These are phyloP conservation scores for Chrysotoxum bicinctum DNA, from an alignment of 2,888 invertebrate genomes.

Conservation along the genomic window DNA sequence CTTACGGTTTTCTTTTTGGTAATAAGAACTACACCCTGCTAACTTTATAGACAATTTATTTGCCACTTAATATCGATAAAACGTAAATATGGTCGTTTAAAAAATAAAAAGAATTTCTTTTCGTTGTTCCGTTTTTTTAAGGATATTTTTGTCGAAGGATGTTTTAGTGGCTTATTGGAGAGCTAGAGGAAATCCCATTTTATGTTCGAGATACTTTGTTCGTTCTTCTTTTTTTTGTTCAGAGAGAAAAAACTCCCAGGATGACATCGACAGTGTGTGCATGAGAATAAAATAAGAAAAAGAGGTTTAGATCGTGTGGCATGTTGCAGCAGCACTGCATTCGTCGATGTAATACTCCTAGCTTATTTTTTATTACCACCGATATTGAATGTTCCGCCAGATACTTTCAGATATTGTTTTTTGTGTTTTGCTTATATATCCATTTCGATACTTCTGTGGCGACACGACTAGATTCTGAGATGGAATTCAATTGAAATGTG, in stretches of 20 bases:
- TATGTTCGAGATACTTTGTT: slow-evolving; percentile 61
- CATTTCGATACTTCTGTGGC: slow-evolving; percentile 49
- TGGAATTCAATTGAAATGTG: slow-evolving; percentile 63
- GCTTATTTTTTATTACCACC: slow-evolving; percentile 80
- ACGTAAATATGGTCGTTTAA: slow-evolving; percentile 75
- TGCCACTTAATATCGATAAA: slow-evolving; percentile 78
- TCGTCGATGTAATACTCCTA: slow-evolving; percentile 78
- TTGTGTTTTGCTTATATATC: slow-evolving; percentile 33
- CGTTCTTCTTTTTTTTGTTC: not conserved
- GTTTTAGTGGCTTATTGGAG: slow-evolving; percentile 18
- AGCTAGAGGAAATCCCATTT: slow-evolving; percentile 54
- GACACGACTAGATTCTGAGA: slow-evolving; percentile 24
- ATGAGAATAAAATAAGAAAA: not conserved
- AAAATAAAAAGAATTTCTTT: slow-evolving; percentile 31
- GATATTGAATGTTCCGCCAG: slow-evolving; percentile 78
- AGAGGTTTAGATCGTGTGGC: slow-evolving; percentile 44
- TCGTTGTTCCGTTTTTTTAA: not conserved
- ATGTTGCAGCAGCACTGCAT: slow-evolving; percentile 59
- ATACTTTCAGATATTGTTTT: slow-evolving; percentile 53
- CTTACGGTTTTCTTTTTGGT: slow-evolving; percentile 53
- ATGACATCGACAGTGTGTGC: slow-evolving; percentile 18
- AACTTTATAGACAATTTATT: slow-evolving; percentile 80
- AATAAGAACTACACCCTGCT: slow-evolving; percentile 60
- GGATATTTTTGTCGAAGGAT: slow-evolving; percentile 1
- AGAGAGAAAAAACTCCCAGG: not conserved